These are phyloP conservation scores for Tenthredo distinguenda DNA, from an alignment of 2,888 invertebrate species.

Conservation along the genomic window DNA sequence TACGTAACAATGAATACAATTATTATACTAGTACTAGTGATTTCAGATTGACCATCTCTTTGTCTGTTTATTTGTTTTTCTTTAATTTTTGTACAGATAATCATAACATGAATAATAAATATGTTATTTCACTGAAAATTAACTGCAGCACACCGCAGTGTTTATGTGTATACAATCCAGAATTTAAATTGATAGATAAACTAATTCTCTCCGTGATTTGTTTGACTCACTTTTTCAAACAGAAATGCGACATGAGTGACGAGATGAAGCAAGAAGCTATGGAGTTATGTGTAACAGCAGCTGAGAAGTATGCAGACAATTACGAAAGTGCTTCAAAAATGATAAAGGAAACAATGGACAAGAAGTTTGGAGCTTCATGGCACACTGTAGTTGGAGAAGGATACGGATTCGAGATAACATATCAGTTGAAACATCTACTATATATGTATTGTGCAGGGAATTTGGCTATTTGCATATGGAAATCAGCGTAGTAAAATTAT, in stretches of 20 bases:
- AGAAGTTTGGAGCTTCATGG: constrained; percentile 90
- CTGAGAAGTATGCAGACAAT: constrained; percentile 93
- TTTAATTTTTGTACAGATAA: not conserved
- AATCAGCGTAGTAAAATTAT: constrained; percentile 60
- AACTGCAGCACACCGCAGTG: not conserved
- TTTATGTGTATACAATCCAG: not conserved
- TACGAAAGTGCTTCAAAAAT: constrained; percentile 92
- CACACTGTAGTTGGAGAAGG: constrained; percentile 98
- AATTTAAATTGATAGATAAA: not conserved
- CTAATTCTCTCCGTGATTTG: not conserved
- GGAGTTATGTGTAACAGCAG: constrained; percentile 95
- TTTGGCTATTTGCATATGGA: constrained; percentile 81
- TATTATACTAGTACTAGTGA: not conserved
- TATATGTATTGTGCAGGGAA: constrained; percentile 96
- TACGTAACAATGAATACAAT: not conserved
- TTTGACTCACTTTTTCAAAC: constrained; percentile 5
- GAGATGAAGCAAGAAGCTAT: constrained; percentile 95
- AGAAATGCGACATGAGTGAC: constrained; percentile 89
- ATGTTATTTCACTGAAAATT: not conserved
- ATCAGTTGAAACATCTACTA: constrained; percentile 92
- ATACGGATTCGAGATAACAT: constrained; percentile 95
- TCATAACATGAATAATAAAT: not conserved
- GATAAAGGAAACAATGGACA: constrained; percentile 97
- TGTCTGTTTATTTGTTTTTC: not conserved
- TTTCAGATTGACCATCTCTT: not conserved